phyloP scores from a whole-genome alignment of 2,797 vertebrate genomes.

The Myotis planiceps region DNA sequence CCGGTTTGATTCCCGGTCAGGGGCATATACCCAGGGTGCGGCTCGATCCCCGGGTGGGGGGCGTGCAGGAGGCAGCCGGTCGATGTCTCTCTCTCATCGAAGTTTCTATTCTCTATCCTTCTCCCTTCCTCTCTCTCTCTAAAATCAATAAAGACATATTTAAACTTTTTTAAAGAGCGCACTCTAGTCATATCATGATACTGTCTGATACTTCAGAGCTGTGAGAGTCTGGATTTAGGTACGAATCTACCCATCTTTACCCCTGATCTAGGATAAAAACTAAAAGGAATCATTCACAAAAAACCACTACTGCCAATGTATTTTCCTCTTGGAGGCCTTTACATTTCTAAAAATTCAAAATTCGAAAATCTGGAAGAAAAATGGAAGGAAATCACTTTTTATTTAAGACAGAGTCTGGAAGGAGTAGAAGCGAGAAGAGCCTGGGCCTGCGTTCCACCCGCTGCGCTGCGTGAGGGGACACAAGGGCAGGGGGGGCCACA shows the following conservation, averaged over 20 bases:
- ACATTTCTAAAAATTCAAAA: neutral
- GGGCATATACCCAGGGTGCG: no score
- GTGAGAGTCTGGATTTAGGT: neutral
- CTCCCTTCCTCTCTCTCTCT: no score
- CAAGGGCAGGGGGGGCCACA: conserved; percentile 41
- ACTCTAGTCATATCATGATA: neutral
- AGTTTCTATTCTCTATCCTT: no score
- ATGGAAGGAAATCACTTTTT: neutral
- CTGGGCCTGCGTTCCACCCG: neutral
- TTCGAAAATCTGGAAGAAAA: neutral
- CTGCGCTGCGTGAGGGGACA: neutral
- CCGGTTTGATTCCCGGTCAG: no score
- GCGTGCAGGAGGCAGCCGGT: no score
- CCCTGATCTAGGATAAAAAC: neutral
- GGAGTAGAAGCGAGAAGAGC: neutral
- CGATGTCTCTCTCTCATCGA: no score
- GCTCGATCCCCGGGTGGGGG: no score
- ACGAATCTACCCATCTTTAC: neutral
- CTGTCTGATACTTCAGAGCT: neutral
- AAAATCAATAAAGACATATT: no score
- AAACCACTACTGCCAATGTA: neutral
- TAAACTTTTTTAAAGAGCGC: no score
- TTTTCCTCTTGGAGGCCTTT: neutral
- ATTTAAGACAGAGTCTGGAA: neutral
- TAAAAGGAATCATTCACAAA: neutral